Percentiles rank a stretch among this genome's conserved stretches.
Evolutionary conservation across 2,888 invertebrate species (phyloP).

Genomic region (Leptinotarsa juncta): DNA sequence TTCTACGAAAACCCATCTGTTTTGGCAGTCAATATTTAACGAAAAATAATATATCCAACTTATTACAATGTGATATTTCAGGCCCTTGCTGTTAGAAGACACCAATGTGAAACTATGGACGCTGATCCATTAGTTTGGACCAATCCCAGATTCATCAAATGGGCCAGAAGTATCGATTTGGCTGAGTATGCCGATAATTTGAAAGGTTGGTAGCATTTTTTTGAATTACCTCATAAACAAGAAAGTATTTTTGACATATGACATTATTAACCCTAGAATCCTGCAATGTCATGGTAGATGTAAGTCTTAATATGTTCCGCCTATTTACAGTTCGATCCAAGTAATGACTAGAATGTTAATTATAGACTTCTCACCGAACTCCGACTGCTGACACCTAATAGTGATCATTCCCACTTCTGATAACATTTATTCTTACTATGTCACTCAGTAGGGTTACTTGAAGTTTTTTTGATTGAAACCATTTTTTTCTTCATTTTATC

Average conservation of each 20-base stretch:
- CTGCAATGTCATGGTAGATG: too few relatives aligned
- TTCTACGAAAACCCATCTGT: too few relatives aligned
- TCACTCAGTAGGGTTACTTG: not conserved
- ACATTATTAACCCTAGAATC: not conserved
- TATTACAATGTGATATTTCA: conserved; percentile 60
- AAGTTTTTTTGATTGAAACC: not conserved
- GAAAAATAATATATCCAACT: too few relatives aligned
- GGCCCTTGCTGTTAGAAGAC: conserved; percentile 87
- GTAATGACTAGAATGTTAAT: too few relatives aligned
- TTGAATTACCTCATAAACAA: too few relatives aligned
- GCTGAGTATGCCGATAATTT: conserved; percentile 93
- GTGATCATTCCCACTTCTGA: not conserved
- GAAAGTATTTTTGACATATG: not conserved
- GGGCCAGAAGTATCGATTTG: conserved; percentile 94
- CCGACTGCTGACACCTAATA: not conserved
- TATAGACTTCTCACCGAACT: not conserved
- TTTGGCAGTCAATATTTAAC: too few relatives aligned
- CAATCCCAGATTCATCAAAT: conserved; percentile 92
- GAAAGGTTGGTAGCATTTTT: conserved; percentile 73
- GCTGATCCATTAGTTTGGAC: conserved; percentile 96
- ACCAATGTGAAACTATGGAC: conserved; percentile 89
- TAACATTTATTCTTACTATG: too few relatives aligned
- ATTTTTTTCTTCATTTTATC: conserved; percentile 46
- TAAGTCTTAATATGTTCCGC: too few relatives aligned
- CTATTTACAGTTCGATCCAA: too few relatives aligned